Evolutionary conservation across 1,140 invertebrate genomes (phyloP).

Genomic region (Anoplolepis gracilipes): DNA sequence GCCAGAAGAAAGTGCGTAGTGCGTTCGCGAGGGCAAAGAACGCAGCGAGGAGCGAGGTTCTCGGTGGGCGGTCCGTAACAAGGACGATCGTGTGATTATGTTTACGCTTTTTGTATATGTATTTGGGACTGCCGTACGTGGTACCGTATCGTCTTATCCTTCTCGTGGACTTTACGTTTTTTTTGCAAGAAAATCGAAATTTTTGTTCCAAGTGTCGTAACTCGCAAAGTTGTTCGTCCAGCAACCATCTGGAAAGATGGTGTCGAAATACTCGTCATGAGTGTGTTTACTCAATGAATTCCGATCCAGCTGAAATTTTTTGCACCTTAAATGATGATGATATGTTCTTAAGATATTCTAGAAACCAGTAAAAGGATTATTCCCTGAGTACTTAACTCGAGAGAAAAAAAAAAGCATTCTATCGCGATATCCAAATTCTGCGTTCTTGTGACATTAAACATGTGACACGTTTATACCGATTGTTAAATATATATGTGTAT

Average conservation of each 20-base stretch:
- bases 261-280: neutral
- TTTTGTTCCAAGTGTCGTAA: too few relatives aligned
- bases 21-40: neutral
- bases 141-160: too few relatives aligned
- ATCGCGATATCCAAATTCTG: neutral
- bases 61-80: too few relatives aligned
- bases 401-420: neutral
- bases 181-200: too few relatives aligned
- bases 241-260: neutral
- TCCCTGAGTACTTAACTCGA: constrained; percentile 20
- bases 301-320: neutral
- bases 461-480: constrained; percentile 11
- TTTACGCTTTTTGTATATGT: too few relatives aligned
- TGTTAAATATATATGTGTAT: neutral
- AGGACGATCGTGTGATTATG: too few relatives aligned
- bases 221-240: neutral
- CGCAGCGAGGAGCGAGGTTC: neutral
- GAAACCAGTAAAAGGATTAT: neutral
- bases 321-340: neutral
- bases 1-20: neutral
- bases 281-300: neutral
- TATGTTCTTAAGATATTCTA: neutral
- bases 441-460: constrained; percentile 13
- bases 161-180: too few relatives aligned
- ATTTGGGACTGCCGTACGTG: too few relatives aligned